Evolutionary conservation across 2,888 invertebrate species (phyloP), one percentile per base, ranked within the genome.

Genomic region (Drosophila hamatofila): DNA sequence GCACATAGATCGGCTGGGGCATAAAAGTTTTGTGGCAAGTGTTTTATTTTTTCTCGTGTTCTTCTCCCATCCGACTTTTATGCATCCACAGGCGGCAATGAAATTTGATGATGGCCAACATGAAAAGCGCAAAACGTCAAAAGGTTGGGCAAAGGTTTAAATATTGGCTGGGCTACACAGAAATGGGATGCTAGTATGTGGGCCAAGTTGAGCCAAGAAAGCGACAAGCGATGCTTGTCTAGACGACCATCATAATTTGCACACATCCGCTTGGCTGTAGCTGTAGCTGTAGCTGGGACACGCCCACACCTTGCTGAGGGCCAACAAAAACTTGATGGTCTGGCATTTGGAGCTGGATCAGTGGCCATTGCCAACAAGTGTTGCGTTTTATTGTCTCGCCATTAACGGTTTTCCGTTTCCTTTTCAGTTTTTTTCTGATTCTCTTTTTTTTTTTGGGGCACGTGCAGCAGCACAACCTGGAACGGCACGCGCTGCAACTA

Each of bases 321-420:
- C 42, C 35, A 37, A 14, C 5, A 41, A 7, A 14, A 48, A 49
- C 44, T 68, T 65, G 61, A 67, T 71, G 77, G 54, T 56, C 37
- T 44, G 62, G 67, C 56, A 66, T 62, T 72, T 62, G 41, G 33
- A 30, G 35, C 61, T 49, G 71, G 75, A 64, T 70, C 39, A 56
- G 56, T 14, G 48, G 60, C 60, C 57, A 70, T 75, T 71, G 86
- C 86, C 86, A 88, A 89, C 84, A 84, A 89, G 82, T 89, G 89
- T 80, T 77, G 84, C 71, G 75, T 80, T 86, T 86, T 89, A 86
- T 89, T 86, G 85, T 84, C 61, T 62, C 71, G 60, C 83, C 72
- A 75, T 85, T 78, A 85, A 82, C 69, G 73, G 70, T 59, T 81
- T 76, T 74, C 72, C 72, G 70, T 81, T 64, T 35, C 48, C 18